Percentiles rank a stretch among this genome's conserved stretches.
phyloP scores from a whole-genome alignment of 2,113 vertebrate species.

The Dicerorhinus sumatrensis region DNA sequence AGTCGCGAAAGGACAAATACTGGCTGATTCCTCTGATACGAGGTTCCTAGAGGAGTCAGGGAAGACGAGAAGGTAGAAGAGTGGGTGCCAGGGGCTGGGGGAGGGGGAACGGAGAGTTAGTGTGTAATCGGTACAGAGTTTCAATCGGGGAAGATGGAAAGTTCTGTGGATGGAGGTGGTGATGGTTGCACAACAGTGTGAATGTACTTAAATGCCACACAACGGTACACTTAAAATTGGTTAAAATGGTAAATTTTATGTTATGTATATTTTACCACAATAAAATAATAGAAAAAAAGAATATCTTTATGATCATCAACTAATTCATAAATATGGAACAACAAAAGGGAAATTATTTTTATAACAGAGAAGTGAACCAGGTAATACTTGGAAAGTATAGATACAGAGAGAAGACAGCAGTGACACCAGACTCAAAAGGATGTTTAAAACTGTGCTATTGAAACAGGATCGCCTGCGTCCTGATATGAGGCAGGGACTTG shows the following conservation, averaged over 20 bases:
- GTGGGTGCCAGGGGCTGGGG: not conserved
- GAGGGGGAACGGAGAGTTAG: too few relatives aligned
- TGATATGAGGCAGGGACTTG: not conserved
- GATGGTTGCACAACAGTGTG: not conserved
- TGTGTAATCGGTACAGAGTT: not conserved
- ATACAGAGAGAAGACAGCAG: not conserved
- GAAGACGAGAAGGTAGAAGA: not conserved
- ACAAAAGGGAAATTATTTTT: not conserved
- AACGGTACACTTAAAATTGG: not conserved
- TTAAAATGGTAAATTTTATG: not conserved
- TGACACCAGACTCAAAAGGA: not conserved
- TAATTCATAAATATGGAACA: not conserved
- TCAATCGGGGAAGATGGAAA: too few relatives aligned
- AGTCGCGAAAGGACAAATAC: not conserved
- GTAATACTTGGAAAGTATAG: not conserved
- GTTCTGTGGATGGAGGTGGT: not conserved
- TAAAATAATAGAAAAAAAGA: not conserved
- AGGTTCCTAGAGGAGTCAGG: not conserved
- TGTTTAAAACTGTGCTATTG: not conserved
- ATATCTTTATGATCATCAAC: not conserved
- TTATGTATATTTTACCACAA: not conserved
- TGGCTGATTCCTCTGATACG: not conserved
- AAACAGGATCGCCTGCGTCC: not conserved
- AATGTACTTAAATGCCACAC: not conserved
- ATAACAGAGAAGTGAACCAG: not conserved